A percentile compares a stretch with the other conserved stretches of the same genome.
Evolutionary conservation across 2,113 vertebrate genomes (phyloP).

Genomic region (Microtus ochrogaster): DNA sequence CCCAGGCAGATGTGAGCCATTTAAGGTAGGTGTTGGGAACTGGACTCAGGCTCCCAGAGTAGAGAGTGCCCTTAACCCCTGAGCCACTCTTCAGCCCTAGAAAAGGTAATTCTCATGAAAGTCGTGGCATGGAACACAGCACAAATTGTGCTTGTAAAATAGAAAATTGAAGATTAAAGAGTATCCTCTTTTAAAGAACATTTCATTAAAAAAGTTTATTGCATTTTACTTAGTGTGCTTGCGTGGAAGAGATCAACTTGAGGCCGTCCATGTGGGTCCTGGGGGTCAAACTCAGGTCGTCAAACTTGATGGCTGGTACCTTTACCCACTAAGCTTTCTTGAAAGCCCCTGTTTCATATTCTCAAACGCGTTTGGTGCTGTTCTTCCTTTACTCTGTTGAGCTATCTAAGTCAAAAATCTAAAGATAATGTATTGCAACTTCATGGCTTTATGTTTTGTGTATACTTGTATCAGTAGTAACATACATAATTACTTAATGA

Average conservation of each 20-base stretch:
- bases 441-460: neutral
- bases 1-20: too few species aligned
- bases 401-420: neutral
- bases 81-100: neutral
- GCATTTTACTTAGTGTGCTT: neutral
- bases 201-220: neutral
- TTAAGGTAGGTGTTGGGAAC: neutral
- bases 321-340: neutral
- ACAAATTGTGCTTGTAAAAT: neutral
- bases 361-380: neutral
- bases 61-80: neutral
- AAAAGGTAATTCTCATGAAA: constrained; percentile 21
- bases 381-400: constrained; percentile 18
- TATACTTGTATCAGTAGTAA: neutral
- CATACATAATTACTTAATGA: neutral
- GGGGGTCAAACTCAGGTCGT: neutral
- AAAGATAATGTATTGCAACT: neutral
- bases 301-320: neutral
- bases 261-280: neutral
- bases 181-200: neutral
- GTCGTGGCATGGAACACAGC: neutral
- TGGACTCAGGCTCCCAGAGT: neutral
- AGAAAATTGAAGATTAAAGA: constrained; percentile 32
- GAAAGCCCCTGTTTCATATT: neutral
- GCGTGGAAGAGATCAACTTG: neutral